These are phyloP conservation scores for Heliconius hortense DNA, from an alignment of 2,888 invertebrate species.

Conservation along the genomic window DNA sequence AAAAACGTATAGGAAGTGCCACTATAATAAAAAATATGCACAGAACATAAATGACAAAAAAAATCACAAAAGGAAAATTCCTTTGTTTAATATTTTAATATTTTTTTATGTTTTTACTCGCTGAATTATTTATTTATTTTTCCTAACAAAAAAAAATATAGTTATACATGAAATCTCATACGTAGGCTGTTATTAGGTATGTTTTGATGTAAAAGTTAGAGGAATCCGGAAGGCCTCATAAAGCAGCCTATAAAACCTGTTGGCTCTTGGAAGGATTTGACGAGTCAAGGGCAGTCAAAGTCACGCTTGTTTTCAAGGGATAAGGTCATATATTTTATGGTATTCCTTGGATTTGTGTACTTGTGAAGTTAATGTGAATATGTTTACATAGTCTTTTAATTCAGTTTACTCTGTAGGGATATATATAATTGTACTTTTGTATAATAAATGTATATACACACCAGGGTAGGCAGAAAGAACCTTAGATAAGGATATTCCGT, in stretches of 20 bases:
- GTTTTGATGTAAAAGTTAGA: constrained; percentile 52
- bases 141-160: not conserved
- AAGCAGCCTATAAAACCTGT: constrained; percentile 69
- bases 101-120: too few relatives aligned
- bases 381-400: not conserved
- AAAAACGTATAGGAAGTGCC: too few relatives aligned
- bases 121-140: not conserved
- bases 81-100: too few relatives aligned
- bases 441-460: not conserved
- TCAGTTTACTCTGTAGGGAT: too few relatives aligned
- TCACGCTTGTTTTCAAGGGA: constrained; percentile 31
- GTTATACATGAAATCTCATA: not conserved
- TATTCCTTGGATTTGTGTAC: not conserved
- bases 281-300: constrained; percentile 46
- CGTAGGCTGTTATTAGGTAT: constrained; percentile 13
- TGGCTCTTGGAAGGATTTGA: constrained; percentile 49
- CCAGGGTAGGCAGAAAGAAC: too few relatives aligned
- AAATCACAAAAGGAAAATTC: too few relatives aligned
- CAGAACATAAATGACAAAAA: too few relatives aligned
- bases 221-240: constrained; percentile 58
- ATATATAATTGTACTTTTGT: too few relatives aligned
- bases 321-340: constrained; percentile 21
- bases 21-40: too few relatives aligned
- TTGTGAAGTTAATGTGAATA: not conserved
- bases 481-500: too few relatives aligned